Percentiles rank a stretch among this genome's conserved stretches.
These are phyloP conservation scores for Coilia nasus DNA, from an alignment of 2,797 vertebrate species.

Conservation along the genomic window DNA sequence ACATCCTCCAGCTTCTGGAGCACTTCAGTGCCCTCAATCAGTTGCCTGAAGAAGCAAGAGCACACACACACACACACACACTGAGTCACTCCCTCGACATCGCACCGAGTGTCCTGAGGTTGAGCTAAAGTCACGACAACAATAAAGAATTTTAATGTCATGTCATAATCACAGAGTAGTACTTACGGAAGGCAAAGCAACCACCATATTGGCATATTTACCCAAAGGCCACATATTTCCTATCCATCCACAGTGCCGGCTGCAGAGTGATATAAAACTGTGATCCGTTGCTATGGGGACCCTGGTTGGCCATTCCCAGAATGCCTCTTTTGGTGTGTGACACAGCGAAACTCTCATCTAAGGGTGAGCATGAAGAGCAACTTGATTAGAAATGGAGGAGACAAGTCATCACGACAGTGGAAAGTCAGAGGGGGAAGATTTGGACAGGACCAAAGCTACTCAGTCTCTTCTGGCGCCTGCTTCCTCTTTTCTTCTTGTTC, in stretches of 20 bases:
- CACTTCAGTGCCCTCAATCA: constrained; percentile 82
- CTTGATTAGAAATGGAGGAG: not conserved
- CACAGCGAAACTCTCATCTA: constrained; percentile 87
- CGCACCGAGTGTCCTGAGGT: not conserved
- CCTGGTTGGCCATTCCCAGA: constrained; percentile 87
- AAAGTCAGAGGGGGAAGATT: not conserved
- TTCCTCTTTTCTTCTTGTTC: not conserved
- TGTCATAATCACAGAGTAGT: not conserved
- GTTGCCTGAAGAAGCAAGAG: constrained; percentile 70
- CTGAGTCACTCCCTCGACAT: not conserved
- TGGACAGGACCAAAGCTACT: not conserved
- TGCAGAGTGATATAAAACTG: constrained; percentile 92
- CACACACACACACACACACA: constrained; percentile 1
- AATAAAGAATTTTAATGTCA: not conserved
- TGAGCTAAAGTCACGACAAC: not conserved
- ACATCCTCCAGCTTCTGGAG: constrained; percentile 79
- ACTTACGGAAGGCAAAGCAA: not conserved
- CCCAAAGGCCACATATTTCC: constrained; percentile 89
- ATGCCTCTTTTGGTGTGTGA: constrained; percentile 81
- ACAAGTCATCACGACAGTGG: too few relatives aligned
- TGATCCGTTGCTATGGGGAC: constrained; percentile 83
- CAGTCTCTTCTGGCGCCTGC: not conserved
- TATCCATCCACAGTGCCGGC: constrained; percentile 82
- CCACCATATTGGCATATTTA: constrained; percentile 64
- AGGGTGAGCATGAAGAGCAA: constrained; percentile 19